Evolutionary conservation across 2,888 invertebrate genomes (phyloP), one percentile per base, ranked within the genome.

Genomic region (Ephialtes manifestator): DNA sequence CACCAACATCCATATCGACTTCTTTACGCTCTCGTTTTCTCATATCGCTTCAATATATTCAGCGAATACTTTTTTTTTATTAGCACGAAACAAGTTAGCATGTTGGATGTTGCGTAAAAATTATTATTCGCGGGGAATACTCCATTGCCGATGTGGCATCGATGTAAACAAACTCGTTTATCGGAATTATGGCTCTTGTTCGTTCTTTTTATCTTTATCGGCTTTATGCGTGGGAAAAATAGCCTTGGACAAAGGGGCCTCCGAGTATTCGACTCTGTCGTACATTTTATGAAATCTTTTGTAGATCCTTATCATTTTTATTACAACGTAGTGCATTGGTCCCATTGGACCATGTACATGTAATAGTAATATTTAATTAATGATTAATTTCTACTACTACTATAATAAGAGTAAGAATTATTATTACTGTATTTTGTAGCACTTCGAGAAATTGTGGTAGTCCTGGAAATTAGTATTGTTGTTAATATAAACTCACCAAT

Each of bases 31-130:
- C 74, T 74, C 71, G 65, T 70, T 51, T 58, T 70, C 48, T 71
- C 39, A 11, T 70, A 70, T 63, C 58, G 43, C 74, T 60, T 46
- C 8, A 58, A 58, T 28, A 58, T 58, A 24, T 43, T 24, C 20
- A 55, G 5, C 13, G 8, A 8, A 3, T 28, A 4, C 28, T 24
- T 28, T 55, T 15, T 15, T 55, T 55, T 58, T n/a, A 15, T 35
- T 15, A 35, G 2, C 31, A n/a, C 63, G 10, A 8, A 15, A 60
- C 60, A 60, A 35, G 8, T 31, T 60, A 5, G 13, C 15, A n/a
- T 24, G 31, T 10, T 60, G n/a, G 51, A 24, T 65, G 76, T 76
- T 76, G 76, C 65, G 76, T 76, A 65, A 76, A 76, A 55, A 65
- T 76, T 35, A 76, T 76, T 63, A 65, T 76, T 65, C 51, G 51